Evolutionary conservation across 2,797 vertebrate genomes (phyloP).

Genomic region (Crocodylus rhombifer): DNA sequence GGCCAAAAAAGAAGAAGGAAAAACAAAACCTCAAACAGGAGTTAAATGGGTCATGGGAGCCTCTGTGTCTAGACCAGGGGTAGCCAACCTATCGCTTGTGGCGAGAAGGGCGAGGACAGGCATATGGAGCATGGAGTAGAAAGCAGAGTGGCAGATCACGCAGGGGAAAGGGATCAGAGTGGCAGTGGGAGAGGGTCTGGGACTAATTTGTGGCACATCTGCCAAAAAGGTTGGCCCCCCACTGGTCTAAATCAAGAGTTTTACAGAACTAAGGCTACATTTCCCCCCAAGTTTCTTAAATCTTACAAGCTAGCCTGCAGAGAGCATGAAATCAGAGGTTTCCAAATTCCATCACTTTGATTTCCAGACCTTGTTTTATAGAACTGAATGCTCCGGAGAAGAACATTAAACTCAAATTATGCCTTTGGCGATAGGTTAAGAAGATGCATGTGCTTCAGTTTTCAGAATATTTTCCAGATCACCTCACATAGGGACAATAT

Average conservation of each 20-base stretch:
- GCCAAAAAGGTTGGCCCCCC: too few species aligned
- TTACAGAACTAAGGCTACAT: conserved; percentile 48
- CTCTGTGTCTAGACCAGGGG: neutral
- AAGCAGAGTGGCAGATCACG: too few species aligned
- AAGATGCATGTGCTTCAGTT: conserved; percentile 29
- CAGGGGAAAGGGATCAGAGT: too few species aligned
- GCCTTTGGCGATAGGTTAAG: neutral
- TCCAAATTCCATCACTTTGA: neutral
- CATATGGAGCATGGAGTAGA: too few species aligned
- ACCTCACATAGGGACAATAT: conserved; percentile 38
- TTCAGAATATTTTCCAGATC: conserved; percentile 47
- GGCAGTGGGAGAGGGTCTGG: too few species aligned
- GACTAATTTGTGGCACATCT: too few species aligned
- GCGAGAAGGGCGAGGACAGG: too few species aligned
- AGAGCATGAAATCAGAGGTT: neutral
- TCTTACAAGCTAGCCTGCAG: neutral
- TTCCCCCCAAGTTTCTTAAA: conserved; percentile 35
- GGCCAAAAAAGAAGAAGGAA: too few species aligned
- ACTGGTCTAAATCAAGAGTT: neutral
- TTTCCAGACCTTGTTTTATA: conserved; percentile 30
- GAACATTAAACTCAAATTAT: conserved; percentile 43
- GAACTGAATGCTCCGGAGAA: neutral
- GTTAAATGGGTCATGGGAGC: conserved; percentile 27
- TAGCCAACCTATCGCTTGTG: too few species aligned
- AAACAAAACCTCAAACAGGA: conserved; percentile 1